Conservation (phyloP, 2,888 invertebrate genomes). For the Oligia latruncula region DNA sequence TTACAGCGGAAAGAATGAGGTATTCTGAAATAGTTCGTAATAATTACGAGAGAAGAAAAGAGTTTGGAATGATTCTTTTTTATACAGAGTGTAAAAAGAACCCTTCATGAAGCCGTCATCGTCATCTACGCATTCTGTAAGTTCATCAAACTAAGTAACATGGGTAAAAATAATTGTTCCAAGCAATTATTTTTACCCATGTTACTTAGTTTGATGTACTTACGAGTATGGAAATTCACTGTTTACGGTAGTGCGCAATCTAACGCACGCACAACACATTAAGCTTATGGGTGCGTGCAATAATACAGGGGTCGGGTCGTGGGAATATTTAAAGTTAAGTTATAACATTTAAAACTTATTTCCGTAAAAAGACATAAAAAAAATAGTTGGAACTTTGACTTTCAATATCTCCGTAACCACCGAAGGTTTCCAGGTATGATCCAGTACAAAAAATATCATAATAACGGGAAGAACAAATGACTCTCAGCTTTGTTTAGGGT, state of each 20-base stretch:
- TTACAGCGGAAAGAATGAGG: background rate
- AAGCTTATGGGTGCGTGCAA: background rate
- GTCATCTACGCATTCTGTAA: background rate
- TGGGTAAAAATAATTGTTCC: background rate
- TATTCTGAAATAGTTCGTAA: background rate
- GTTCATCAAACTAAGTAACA: background rate
- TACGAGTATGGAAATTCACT: background rate
- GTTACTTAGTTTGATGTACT: too few species aligned
- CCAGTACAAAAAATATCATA: background rate
- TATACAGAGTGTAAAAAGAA: background rate
- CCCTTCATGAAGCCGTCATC: background rate
- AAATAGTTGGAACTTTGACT: background rate
- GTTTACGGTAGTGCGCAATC: background rate
- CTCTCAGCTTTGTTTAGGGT: background rate
- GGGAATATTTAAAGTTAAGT: background rate
- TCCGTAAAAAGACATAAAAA: background rate
- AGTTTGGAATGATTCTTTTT: background rate
- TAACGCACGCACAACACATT: background rate
- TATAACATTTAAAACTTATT: background rate
- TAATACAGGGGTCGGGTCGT: background rate
- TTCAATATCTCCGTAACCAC: background rate
- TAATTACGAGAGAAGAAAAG: background rate
- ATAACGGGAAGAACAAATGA: background rate
- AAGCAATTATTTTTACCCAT: too few species aligned
- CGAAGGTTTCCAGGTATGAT: background rate